Percentiles rank a stretch among this genome's conserved stretches.
These are phyloP conservation scores for Lepidocolaptes lacrymiger DNA, from an alignment of 2,797 vertebrate species.

Conservation along the genomic window DNA sequence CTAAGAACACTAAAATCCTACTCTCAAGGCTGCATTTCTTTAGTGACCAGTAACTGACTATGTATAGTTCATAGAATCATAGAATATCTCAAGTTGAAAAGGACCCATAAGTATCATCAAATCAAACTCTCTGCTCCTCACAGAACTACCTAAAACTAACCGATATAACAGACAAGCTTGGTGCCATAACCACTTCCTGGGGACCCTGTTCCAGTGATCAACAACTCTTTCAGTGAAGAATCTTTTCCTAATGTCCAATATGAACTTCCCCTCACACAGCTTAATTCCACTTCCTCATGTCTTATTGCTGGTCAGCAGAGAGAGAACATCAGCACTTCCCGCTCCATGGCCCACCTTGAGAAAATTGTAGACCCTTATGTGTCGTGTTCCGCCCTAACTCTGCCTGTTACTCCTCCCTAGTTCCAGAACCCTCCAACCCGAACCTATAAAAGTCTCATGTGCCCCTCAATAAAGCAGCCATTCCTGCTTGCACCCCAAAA, in stretches of 20 bases:
- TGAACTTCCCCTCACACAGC: neutral
- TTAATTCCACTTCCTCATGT: accelerated
- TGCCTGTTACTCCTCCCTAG: no score
- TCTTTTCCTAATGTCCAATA: neutral
- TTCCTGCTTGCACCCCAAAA: no score
- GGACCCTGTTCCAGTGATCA: neutral
- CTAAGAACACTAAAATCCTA: neutral
- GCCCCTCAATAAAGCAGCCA: no score
- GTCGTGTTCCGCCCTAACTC: no score
- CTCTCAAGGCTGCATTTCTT: neutral
- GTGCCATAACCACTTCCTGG: neutral
- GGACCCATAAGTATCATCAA: neutral
- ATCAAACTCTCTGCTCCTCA: neutral
- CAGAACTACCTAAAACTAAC: neutral
- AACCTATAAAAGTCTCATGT: no score
- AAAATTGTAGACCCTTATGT: neutral
- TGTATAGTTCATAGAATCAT: neutral
- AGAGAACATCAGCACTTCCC: neutral
- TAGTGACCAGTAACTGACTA: neutral
- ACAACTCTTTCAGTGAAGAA: neutral
- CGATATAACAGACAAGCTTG: neutral
- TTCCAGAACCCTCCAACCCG: no score
- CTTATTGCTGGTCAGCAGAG: neutral
- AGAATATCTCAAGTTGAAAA: neutral
- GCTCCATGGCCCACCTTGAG: accelerated